A percentile compares a stretch with the other conserved stretches of the same genome.
phyloP scores from a whole-genome alignment of 2,888 invertebrate species.

The Thera britannica region DNA sequence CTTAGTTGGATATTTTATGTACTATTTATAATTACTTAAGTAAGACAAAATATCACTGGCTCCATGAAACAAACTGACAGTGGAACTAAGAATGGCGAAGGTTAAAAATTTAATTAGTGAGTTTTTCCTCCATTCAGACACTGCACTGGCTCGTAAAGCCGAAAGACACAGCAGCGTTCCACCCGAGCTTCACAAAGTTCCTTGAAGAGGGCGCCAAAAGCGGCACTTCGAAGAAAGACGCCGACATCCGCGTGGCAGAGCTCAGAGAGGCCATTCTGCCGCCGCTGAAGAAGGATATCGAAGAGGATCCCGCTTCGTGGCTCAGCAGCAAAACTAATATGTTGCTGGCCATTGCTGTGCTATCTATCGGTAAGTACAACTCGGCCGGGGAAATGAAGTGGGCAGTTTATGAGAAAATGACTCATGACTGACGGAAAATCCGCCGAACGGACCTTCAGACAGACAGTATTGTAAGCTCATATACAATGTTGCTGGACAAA shows the following conservation, averaged over 20 bases:
- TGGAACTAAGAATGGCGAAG: no score
- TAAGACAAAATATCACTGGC: no score
- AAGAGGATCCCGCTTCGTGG: conserved; percentile 87
- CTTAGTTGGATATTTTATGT: no score
- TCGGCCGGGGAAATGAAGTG: no score
- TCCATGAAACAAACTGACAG: no score
- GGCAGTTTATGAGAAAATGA: no score
- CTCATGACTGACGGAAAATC: no score
- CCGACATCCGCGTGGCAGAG: conserved; percentile 87
- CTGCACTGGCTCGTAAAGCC: conserved; percentile 95
- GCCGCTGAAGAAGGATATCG: conserved; percentile 83
- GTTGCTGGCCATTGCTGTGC: conserved; percentile 88
- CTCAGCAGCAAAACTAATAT: conserved; percentile 87
- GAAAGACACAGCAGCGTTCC: conserved; percentile 91
- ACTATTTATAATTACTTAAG: no score
- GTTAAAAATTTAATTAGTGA: not conserved
- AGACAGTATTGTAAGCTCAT: no score
- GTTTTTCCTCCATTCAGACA: conserved; percentile 62
- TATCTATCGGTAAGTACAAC: conserved; percentile 88
- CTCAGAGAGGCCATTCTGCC: conserved; percentile 87
- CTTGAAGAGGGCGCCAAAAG: conserved; percentile 90
- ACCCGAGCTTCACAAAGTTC: conserved; percentile 90
- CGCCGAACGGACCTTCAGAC: no score
- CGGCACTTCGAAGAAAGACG: conserved; percentile 90
- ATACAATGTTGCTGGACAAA: no score